Evolutionary conservation across 2,888 invertebrate species (phyloP).

Genomic region (Tricholauxania praeusta): DNA sequence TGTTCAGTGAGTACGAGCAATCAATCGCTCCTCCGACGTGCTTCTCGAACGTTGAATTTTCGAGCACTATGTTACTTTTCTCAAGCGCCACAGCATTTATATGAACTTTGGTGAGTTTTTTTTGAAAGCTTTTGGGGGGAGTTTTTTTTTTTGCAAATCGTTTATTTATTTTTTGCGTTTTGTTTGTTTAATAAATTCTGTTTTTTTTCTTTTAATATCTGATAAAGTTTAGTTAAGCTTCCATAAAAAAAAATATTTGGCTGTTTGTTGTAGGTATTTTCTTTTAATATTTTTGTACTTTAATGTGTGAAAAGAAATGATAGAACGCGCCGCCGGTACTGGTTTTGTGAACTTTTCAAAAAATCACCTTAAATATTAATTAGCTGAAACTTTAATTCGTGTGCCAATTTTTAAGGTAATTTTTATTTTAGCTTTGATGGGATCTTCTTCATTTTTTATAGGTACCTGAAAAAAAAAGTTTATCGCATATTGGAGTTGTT

Average conservation of each 20-base stretch:
- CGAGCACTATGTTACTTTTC: constrained; percentile 44
- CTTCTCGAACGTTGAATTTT: constrained; percentile 17
- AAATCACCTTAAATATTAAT: constrained; percentile 7
- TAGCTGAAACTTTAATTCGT: background rate
- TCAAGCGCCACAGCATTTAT: constrained; percentile 40
- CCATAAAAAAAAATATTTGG: background rate
- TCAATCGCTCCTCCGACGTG: background rate
- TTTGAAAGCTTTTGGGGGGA: constrained; percentile 35
- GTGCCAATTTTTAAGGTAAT: background rate
- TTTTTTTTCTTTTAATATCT: background rate
- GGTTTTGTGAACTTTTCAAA: background rate
- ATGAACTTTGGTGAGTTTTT: constrained; percentile 26
- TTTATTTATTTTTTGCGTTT: constrained; percentile 11
- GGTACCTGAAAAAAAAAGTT: background rate
- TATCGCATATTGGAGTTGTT: background rate
- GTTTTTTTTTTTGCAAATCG: constrained; percentile 33
- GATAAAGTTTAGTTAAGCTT: constrained; percentile 4
- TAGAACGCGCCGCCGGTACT: background rate
- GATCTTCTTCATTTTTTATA: background rate
- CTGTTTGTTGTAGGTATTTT: background rate
- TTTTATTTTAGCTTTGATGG: background rate
- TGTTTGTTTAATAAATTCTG: constrained; percentile 8
- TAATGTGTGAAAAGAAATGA: background rate
- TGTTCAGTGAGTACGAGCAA: too few relatives aligned
- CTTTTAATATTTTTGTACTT: constrained; percentile 1